Evolutionary conservation across 2,113 vertebrate species (phyloP), one percentile per base, ranked within the genome.

Genomic region (Microtus montanus): DNA sequence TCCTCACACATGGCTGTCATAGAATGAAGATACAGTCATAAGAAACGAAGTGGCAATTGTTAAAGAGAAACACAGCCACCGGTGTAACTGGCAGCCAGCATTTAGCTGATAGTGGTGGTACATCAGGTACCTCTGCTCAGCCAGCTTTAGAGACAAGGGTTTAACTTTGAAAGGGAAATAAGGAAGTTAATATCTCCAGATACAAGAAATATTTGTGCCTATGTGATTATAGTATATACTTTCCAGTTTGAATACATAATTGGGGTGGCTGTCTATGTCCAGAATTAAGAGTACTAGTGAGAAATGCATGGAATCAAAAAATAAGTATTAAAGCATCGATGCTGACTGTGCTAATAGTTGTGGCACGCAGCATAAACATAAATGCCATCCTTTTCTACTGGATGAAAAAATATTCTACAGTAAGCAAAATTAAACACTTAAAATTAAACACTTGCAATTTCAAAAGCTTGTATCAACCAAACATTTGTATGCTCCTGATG

Each of bases 101-200:
- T 89, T 44, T 49, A 52, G 70, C 20, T 47, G 68, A 6, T 73
- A 63, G 49, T 22, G 10, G 11, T n/a, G 68, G 63, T 63, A 30
- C 24, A 70, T 68, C n/a, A 78, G 20, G 30, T 74, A 89, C 14
- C 14, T 87, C 30, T 93, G 35, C 7, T 86, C 47, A 89, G 41
- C 38, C 26, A 83, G 47, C 52, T n/a, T 80, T 87, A 83, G 7
- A 87, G 58, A 87, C 41, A 58, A 87, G 41, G 13, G 6, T 38
- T 68, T 63, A 15, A 66, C 85, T 91, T 89, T 96, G 20, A 22
- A 87, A 77, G 87, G 85, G 41, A 94, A 86, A 44, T 10, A 82
- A 87, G 17, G 9, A 41, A 77, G 38, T 93, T 30, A 86, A 91
- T 95, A 24, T 79, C 28, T 96, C 33, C 28, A 90, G 58, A 44